Base-by-base conservation (phyloP, 2,797 vertebrate species). In the Tokudaia muenninki region DNA sequence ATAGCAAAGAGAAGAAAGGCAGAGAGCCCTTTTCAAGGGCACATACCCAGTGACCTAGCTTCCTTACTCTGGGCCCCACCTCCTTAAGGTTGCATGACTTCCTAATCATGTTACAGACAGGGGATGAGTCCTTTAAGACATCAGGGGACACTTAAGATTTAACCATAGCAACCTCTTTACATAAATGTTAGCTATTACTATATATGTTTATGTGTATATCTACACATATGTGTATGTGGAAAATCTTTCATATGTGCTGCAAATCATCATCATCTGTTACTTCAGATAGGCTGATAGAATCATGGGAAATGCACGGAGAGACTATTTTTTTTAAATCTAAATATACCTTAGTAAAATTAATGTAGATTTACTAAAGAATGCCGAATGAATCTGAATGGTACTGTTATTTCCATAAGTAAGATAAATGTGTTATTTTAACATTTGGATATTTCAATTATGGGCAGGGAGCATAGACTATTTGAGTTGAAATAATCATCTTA, bases 401-500 rank as follows among this genome's bases (percentile, higher is more conserved):
- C 57, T 44, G 13, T 52, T 94, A 80, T 82, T 91, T 29, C 67
- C 37, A 61, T 75, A 81, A 77, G 87, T 59, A 80, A 78, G 24
- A 93, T 90, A 90, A 89, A 70, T 50, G 57, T 22, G 77, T 92
- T 94, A 67, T 63, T 91, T 91, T 90, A 90, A 88, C 26, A 87
- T 65, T 80, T 87, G 16, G 41, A 22, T 93, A 87, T 78, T 97
- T 92, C 72, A 93, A 77, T 88, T 94, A 88, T 47, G 14, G 26
- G 0, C 31, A 47, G 37, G 41, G 29, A 21, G 2, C 80, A 61
- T 2, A 93, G 70, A 94, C 50, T 31, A 87, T 88, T 92, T 93
- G 10, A 52, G 70, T 63, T 96, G 87, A 95, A 94, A 84, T 82
- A 97, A 92, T 21, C n/a, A 75, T 41, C 4, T 87, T 79, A 94